These are phyloP conservation scores for Sebastolobus alascanus DNA, from an alignment of 2,797 vertebrate species.

Conservation along the genomic window DNA sequence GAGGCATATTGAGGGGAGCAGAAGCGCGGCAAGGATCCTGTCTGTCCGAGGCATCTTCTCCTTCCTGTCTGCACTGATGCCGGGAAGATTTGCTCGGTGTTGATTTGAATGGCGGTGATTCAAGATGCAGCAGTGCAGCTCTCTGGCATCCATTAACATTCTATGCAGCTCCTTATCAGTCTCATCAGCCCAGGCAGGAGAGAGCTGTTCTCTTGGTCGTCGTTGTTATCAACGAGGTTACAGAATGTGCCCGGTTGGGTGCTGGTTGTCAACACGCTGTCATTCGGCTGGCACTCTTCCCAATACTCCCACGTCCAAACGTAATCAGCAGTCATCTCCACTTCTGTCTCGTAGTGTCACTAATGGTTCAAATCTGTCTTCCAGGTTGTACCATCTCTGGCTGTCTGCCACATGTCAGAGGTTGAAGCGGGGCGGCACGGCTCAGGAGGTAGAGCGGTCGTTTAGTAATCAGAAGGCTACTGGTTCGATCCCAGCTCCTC, in stretches of 20 bases:
- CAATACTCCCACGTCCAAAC: background rate
- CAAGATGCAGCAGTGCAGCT: accelerated
- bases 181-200: too few species aligned
- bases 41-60: too few species aligned
- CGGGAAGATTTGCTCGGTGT: too few species aligned
- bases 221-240: background rate
- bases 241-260: background rate
- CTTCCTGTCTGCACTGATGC: too few species aligned
- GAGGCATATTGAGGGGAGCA: too few species aligned
- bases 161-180: background rate
- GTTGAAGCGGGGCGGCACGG: background rate
- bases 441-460: background rate
- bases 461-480: background rate
- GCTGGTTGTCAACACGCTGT: background rate
- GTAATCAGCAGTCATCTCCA: background rate
- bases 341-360: background rate
- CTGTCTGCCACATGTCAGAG: background rate
- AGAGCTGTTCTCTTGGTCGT: background rate
- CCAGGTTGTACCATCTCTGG: background rate
- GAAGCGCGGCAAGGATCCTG: too few species aligned
- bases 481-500: background rate
- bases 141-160: background rate
- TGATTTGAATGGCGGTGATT: background rate
- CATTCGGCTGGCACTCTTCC: background rate
- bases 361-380: background rate